Evolutionary conservation across 2,113 vertebrate genomes (phyloP).

Genomic region (Holacanthus passer): DNA sequence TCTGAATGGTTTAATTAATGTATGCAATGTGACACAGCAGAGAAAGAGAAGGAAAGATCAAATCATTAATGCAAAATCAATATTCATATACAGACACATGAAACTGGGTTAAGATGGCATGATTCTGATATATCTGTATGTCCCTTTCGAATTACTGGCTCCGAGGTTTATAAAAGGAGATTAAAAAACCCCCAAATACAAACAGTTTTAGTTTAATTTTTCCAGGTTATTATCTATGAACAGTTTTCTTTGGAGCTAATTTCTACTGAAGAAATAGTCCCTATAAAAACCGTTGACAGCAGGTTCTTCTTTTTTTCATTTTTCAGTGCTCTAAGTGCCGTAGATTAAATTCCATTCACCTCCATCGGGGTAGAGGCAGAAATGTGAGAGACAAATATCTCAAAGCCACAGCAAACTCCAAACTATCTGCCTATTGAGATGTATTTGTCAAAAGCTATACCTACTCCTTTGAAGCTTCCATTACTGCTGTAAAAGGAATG

Average conservation of each 20-base stretch:
- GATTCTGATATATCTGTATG: not conserved
- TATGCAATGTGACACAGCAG: not conserved
- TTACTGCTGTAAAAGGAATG: not conserved
- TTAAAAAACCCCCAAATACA: not conserved
- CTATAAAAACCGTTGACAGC: not conserved
- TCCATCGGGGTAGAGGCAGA: not conserved
- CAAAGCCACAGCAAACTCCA: not conserved
- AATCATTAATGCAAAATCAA: not conserved
- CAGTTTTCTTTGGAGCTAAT: not conserved
- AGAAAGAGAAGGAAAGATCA: not conserved
- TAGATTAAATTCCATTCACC: not conserved
- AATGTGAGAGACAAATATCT: not conserved
- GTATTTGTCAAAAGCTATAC: not conserved
- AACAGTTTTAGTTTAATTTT: not conserved
- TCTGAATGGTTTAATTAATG: not conserved
- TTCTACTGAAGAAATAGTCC: not conserved
- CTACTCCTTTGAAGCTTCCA: not conserved
- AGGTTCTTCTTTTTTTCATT: no score
- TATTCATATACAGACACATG: no score
- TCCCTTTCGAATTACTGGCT: not conserved
- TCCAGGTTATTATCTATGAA: not conserved
- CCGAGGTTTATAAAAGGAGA: not conserved
- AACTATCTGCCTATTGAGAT: not conserved
- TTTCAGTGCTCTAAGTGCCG: not conserved
- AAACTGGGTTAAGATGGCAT: no score